These are phyloP conservation scores for Eolophus roseicapilla DNA, from an alignment of 2,113 vertebrate species.

Conservation along the genomic window DNA sequence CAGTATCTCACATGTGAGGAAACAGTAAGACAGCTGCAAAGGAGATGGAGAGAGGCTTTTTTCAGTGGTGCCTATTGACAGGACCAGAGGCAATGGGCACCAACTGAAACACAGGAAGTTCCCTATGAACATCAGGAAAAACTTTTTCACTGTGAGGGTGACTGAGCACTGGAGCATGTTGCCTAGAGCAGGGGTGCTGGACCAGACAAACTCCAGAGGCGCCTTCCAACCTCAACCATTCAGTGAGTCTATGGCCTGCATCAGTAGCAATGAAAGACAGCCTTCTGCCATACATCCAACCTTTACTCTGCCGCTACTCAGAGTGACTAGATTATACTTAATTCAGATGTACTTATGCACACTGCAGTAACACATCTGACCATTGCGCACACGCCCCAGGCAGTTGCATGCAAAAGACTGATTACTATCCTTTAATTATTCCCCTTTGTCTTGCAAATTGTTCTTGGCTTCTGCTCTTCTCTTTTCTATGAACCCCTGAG, in stretches of 20 bases:
- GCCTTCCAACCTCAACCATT: neutral
- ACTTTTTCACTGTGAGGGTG: neutral
- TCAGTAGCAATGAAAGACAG: neutral
- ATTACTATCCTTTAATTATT: neutral
- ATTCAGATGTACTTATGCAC: neutral
- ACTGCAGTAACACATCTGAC: neutral
- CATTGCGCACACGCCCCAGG: neutral
- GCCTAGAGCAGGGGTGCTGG: neutral
- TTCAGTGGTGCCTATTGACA: neutral
- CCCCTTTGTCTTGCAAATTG: neutral
- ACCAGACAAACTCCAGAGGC: neutral
- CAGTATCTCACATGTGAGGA: neutral
- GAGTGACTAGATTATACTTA: neutral
- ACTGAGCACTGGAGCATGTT: neutral
- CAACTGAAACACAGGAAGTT: neutral
- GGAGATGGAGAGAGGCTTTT: rapidly evolving
- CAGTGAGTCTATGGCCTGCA: rapidly evolving
- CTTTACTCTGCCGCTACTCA: neutral
- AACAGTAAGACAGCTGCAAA: neutral
- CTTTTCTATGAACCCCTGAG: neutral
- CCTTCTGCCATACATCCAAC: neutral
- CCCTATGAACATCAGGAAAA: neutral
- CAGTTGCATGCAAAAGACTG: neutral
- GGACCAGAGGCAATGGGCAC: neutral
- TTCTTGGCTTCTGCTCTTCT: neutral